Evolutionary conservation across 92 coral and sea anemone genomes (phyloP).

Genomic region (Isaurus tuberculatus): DNA sequence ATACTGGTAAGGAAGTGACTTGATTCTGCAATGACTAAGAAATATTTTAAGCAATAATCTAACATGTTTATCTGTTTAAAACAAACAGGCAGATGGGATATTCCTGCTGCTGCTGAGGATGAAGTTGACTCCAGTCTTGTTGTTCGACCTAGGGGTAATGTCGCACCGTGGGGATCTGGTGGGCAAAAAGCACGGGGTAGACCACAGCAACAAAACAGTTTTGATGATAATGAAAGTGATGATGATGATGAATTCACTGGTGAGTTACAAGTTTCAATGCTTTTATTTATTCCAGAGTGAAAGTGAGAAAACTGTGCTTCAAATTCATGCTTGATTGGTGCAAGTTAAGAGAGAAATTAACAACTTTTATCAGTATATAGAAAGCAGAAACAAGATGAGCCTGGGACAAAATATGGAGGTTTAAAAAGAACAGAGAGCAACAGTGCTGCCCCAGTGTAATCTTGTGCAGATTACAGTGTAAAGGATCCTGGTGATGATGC

Average conservation of each 20-base stretch:
- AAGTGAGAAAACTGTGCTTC: background rate
- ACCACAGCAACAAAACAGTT: constrained; percentile 31
- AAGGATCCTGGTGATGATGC: background rate
- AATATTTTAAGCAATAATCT: background rate
- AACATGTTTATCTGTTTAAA: background rate
- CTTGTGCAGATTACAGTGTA: no score
- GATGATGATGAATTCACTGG: constrained; percentile 31
- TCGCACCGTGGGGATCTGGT: constrained; percentile 31
- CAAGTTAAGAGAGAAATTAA: background rate
- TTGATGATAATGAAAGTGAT: constrained; percentile 44
- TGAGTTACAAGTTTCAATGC: background rate
- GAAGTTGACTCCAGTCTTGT: background rate
- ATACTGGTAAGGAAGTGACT: constrained; percentile 13
- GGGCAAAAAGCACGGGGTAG: constrained; percentile 24
- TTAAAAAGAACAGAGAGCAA: no score
- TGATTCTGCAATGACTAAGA: background rate
- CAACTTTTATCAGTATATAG: background rate
- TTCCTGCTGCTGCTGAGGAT: constrained; percentile 20
- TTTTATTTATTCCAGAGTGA: background rate
- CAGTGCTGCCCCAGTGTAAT: no score
- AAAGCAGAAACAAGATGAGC: background rate
- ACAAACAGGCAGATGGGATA: constrained; percentile 36
- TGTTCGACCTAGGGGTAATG: constrained; percentile 39
- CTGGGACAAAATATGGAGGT: no score
- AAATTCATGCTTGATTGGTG: background rate